phyloP scores from a whole-genome alignment of 2,113 vertebrate species.

The Grantiella picta region DNA sequence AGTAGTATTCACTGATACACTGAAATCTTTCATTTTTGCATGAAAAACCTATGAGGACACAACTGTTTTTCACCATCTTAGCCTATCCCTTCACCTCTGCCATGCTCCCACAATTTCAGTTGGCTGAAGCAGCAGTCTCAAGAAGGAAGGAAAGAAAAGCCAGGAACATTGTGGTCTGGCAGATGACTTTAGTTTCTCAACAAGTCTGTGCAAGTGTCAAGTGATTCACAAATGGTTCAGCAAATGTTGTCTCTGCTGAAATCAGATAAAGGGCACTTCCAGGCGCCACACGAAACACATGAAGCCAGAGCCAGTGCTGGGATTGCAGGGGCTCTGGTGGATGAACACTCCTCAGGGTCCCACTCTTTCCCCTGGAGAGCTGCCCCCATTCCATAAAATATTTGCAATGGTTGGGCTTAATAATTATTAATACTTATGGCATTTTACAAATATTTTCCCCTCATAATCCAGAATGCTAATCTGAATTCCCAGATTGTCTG shows the following conservation, averaged over 20 bases:
- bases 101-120: neutral
- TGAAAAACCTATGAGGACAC: neutral
- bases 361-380: rapidly evolving
- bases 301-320: neutral
- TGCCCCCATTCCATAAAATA: neutral
- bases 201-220: slow-evolving; percentile 18
- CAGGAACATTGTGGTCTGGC: neutral
- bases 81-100: neutral
- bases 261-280: neutral
- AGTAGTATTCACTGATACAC: neutral
- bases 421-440: neutral
- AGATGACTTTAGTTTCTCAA: neutral
- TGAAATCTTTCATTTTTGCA: neutral
- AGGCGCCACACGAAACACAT: neutral
- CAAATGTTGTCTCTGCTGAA: slow-evolving; percentile 2
- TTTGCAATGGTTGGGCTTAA: rapidly evolving
- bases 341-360: neutral
- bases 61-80: neutral
- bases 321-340: rapidly evolving
- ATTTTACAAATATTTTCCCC: neutral
- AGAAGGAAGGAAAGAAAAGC: neutral
- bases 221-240: slow-evolving; percentile 30
- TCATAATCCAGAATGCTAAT: neutral
- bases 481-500: neutral
- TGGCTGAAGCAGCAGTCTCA: neutral